These are phyloP conservation scores for Lepidocolaptes lacrymiger DNA, from an alignment of 2,797 vertebrate species.

Conservation along the genomic window DNA sequence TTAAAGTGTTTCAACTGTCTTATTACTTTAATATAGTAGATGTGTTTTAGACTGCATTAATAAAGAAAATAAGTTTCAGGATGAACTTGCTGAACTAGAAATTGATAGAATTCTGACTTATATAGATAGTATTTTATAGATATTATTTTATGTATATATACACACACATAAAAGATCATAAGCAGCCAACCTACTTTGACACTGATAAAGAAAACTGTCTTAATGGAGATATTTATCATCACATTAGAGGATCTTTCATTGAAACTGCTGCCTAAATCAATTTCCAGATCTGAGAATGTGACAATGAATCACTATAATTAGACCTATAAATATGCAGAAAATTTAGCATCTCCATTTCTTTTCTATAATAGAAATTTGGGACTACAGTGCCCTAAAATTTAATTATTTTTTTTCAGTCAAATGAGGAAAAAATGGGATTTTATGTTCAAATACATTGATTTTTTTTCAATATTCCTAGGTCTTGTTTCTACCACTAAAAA, in stretches of 20 bases:
- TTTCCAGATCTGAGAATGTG: neutral
- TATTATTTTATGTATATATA: neutral
- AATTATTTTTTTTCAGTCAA: neutral
- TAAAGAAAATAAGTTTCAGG: neutral
- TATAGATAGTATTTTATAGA: neutral
- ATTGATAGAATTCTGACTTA: neutral
- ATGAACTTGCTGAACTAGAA: neutral
- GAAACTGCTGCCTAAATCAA: neutral
- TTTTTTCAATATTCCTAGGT: neutral
- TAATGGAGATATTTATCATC: neutral
- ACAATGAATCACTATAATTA: neutral
- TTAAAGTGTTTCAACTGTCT: neutral
- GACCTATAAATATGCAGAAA: neutral
- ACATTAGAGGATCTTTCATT: neutral
- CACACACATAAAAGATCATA: neutral
- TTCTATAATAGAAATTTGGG: neutral
- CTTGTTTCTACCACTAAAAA: neutral
- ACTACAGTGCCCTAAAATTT: neutral
- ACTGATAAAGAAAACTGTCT: neutral
- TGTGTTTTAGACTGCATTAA: neutral
- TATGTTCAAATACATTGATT: neutral
- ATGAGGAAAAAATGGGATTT: neutral
- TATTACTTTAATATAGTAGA: neutral
- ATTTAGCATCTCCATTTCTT: neutral
- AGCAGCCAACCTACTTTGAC: neutral